Conservation (phyloP, 2,113 vertebrate genomes). For the Oceanodroma tethys region DNA sequence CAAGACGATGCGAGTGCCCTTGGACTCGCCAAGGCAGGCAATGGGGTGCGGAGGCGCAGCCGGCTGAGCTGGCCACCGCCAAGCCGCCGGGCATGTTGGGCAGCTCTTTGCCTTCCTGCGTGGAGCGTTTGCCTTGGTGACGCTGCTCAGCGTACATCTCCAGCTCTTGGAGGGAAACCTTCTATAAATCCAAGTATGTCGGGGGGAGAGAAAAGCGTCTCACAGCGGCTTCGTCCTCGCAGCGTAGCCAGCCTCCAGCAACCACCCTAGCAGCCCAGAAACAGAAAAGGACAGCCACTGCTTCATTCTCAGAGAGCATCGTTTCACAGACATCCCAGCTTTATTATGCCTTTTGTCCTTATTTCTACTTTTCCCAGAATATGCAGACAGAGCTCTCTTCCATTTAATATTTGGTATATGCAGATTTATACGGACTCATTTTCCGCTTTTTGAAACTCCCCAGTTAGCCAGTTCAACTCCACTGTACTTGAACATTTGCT, state of each 20-base stretch:
- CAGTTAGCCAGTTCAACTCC: background rate
- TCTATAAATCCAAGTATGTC: background rate
- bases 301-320: background rate
- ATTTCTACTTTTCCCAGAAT: background rate
- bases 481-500: constrained; percentile 63
- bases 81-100: rapidly evolving
- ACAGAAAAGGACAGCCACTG: background rate
- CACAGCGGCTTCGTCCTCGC: background rate
- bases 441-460: constrained; percentile 15
- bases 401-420: background rate
- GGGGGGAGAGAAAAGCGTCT: background rate
- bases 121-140: background rate
- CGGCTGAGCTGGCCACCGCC: rapidly evolving
- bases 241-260: background rate
- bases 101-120: background rate
- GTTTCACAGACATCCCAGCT: background rate
- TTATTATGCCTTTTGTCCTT: background rate
- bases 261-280: background rate
- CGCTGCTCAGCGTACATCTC: background rate
- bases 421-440: background rate
- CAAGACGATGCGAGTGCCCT: rapidly evolving
- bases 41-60: background rate
- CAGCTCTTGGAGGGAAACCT: background rate
- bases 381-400: background rate
- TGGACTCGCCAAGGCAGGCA: rapidly evolving